Evolutionary conservation across 2,797 vertebrate genomes (phyloP).

Genomic region (Acanthiza pusilla): DNA sequence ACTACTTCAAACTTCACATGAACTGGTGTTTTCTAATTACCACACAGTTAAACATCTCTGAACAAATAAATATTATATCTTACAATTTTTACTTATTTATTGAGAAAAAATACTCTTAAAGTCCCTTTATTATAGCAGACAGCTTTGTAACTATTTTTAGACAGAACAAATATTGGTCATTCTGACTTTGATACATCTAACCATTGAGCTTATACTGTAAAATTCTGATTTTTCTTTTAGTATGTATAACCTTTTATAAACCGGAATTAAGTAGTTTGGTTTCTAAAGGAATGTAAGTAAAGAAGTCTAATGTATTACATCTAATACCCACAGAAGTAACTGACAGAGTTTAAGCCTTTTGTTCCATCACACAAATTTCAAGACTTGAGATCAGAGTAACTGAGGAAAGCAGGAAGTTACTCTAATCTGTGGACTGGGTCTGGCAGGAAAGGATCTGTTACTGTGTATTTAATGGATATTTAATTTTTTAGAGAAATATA

Average conservation of each 20-base stretch:
- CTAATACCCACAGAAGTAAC: neutral
- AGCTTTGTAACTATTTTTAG: neutral
- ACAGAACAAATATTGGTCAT: neutral
- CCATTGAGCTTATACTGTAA: neutral
- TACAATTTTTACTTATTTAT: neutral
- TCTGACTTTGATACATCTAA: neutral
- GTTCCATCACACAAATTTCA: neutral
- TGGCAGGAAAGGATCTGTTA: neutral
- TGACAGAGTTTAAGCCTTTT: neutral
- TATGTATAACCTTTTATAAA: neutral
- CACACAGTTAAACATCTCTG: neutral
- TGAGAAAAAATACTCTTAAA: neutral
- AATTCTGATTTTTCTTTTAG: neutral
- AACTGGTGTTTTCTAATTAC: neutral
- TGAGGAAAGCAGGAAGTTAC: neutral
- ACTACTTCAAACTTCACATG: neutral
- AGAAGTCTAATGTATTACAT: neutral
- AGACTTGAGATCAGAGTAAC: neutral
- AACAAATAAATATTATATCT: neutral
- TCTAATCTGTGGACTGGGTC: neutral
- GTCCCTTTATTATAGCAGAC: neutral
- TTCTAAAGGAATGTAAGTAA: neutral
- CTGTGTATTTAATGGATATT: neutral
- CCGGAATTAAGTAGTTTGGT: neutral
- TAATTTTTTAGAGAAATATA: neutral